Evolutionary conservation across 2,888 invertebrate genomes (phyloP).

Genomic region (Colletes collaris): DNA sequence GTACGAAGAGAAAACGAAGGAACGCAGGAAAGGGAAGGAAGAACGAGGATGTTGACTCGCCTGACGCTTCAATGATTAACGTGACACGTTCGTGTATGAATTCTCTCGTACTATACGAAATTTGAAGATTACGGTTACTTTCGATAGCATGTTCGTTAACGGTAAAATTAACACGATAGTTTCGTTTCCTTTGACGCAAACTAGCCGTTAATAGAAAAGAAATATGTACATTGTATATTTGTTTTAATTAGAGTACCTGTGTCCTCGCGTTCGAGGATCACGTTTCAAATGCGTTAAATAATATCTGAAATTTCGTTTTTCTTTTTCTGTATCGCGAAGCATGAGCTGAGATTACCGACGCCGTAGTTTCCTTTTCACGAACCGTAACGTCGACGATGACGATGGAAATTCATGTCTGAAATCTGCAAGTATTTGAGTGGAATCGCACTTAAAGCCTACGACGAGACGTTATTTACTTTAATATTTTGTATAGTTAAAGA

Average conservation of each 20-base stretch:
- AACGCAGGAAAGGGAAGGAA: constrained; percentile 52
- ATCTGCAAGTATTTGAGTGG: constrained; percentile 45
- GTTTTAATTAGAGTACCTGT: no score
- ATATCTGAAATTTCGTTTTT: no score
- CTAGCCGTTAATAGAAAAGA: background rate
- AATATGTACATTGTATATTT: no score
- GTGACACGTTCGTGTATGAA: constrained; percentile 28
- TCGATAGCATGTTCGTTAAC: background rate
- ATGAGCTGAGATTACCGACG: constrained; percentile 28
- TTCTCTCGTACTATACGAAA: constrained; percentile 21
- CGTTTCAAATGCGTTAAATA: background rate
- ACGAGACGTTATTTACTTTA: constrained; percentile 51
- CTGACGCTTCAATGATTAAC: constrained; percentile 55
- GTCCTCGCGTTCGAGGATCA: no score
- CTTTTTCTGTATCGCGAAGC: constrained; percentile 20
- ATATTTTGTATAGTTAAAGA: constrained; percentile 57
- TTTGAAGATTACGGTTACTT: background rate
- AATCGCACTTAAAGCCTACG: constrained; percentile 60
- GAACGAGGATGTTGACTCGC: constrained; percentile 57
- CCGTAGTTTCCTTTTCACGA: constrained; percentile 20
- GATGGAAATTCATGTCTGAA: constrained; percentile 51
- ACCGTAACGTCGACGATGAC: constrained; percentile 46
- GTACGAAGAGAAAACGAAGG: constrained; percentile 36
- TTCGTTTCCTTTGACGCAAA: background rate
- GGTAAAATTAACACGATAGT: background rate